Conservation (phyloP, 2,797 vertebrate species). For the Hipposideros larvatus region DNA sequence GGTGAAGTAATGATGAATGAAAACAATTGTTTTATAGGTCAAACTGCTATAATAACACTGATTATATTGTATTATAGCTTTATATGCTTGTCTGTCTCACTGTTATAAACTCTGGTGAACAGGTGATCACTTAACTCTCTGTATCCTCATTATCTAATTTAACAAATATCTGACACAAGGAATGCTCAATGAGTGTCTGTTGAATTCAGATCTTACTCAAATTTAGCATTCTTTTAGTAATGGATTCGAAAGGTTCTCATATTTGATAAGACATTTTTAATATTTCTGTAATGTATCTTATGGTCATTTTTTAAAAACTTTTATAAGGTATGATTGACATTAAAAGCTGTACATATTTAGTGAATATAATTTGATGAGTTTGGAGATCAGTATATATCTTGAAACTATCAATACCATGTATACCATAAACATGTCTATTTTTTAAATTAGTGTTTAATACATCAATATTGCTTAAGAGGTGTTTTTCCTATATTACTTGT, state of each 20-base stretch:
- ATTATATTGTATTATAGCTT: background rate
- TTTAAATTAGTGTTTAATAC: conserved; percentile 43
- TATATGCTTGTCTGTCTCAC: background rate
- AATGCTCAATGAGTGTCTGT: background rate
- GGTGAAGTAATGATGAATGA: background rate
- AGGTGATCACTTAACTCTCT: background rate
- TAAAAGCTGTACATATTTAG: background rate
- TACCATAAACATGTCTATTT: background rate
- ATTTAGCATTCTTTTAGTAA: background rate
- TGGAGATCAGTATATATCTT: background rate
- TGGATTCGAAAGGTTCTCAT: background rate
- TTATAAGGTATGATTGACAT: background rate
- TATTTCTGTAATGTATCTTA: background rate
- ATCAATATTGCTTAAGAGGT: background rate
- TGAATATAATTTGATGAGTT: background rate
- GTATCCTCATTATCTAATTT: background rate
- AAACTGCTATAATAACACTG: background rate
- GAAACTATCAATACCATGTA: background rate
- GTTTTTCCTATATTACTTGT: background rate
- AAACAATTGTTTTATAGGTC: background rate
- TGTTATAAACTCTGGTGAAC: background rate
- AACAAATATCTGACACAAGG: background rate
- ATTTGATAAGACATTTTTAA: conserved; percentile 43
- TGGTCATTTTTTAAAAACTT: background rate
- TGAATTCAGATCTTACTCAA: background rate